Evolutionary conservation across 1,140 invertebrate genomes (phyloP).

Genomic region (Rhynchophorus ferrugineus): DNA sequence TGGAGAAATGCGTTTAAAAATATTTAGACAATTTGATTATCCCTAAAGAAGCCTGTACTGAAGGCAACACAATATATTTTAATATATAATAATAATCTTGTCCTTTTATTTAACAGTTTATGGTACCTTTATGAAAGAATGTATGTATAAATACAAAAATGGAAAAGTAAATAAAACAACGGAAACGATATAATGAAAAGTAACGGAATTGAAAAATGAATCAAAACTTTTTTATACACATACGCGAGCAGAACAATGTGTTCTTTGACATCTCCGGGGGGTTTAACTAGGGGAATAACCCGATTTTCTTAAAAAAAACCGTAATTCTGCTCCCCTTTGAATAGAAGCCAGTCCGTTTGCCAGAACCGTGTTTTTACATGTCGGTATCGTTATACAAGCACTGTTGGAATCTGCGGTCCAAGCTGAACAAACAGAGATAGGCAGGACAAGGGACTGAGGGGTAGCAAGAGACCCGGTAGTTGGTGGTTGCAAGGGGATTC

Average conservation of each 20-base stretch:
- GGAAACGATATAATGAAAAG: not conserved
- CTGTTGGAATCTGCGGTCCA: conserved; percentile 20
- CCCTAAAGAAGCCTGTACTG: no score
- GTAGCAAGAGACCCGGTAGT: conserved; percentile 9
- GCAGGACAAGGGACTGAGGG: conserved; percentile 17
- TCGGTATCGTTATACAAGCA: conserved; percentile 20
- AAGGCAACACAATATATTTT: no score
- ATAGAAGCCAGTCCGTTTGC: conserved; percentile 1
- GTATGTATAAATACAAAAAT: no score
- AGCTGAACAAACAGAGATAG: conserved; percentile 33
- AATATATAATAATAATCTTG: no score
- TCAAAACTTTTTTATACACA: not conserved
- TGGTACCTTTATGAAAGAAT: no score
- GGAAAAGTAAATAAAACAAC: no score
- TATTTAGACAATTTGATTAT: no score
- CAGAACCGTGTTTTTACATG: conserved; percentile 21
- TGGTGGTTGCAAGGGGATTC: conserved; percentile 10
- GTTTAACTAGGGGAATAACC: not conserved
- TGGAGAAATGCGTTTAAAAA: no score
- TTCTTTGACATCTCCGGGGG: conserved; percentile 5
- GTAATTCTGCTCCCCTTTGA: conserved; percentile 1
- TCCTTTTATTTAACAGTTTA: no score
- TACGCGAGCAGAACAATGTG: not conserved
- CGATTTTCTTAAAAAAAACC: conserved; percentile 8
- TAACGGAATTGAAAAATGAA: not conserved